These are phyloP conservation scores for Halictus rubicundus DNA, from an alignment of 1,140 invertebrate species.

Conservation along the genomic window DNA sequence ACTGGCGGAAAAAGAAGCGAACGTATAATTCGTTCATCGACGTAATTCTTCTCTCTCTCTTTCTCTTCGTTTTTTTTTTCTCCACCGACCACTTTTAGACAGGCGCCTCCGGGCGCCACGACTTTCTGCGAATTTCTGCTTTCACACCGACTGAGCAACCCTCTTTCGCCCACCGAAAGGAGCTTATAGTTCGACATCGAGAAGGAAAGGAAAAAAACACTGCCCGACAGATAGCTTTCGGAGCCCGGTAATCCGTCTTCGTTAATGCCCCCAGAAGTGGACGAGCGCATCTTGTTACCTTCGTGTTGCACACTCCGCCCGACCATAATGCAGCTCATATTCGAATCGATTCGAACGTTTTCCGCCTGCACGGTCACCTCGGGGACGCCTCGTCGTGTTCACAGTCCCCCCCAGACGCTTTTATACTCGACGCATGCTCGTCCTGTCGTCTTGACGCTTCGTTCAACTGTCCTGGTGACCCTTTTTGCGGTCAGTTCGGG, in stretches of 20 bases:
- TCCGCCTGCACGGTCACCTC: background rate
- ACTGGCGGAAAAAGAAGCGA: conserved; percentile 50
- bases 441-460: no score
- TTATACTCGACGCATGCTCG: no score
- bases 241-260: conserved; percentile 49
- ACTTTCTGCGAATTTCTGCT: conserved; percentile 2
- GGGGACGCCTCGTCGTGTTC: no score
- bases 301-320: conserved; percentile 17
- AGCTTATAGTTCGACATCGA: background rate
- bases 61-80: conserved; percentile 47
- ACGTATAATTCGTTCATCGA: conserved; percentile 58
- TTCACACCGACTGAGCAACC: background rate
- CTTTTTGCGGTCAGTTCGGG: no score
- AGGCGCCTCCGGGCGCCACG: conserved; percentile 17
- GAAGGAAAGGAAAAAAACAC: conserved; percentile 33
- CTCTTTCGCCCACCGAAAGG: background rate
- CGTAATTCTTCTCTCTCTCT: conserved; percentile 14
- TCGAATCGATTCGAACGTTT: conserved; percentile 44
- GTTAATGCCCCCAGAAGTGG: conserved; percentile 34
- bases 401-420: no score
- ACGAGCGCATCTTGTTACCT: conserved; percentile 18
- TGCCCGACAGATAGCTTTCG: conserved; percentile 8
- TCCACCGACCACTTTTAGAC: conserved; percentile 23
- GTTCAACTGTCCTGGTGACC: no score
- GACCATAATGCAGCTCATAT: conserved; percentile 36